Evolutionary conservation across 2,888 invertebrate species (phyloP).

Genomic region (Napeogenes sylphis): DNA sequence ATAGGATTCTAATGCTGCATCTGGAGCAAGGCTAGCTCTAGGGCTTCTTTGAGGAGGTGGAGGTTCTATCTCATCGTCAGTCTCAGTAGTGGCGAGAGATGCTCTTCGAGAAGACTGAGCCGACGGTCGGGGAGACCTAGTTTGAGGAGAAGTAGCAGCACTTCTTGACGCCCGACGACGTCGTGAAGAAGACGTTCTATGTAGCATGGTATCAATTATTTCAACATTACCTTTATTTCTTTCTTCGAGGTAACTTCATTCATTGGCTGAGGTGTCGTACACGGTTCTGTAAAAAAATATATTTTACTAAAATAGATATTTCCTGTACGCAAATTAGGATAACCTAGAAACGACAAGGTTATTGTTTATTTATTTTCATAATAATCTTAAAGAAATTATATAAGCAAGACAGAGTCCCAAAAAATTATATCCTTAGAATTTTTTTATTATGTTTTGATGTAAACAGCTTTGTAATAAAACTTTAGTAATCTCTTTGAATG

Average conservation of each 20-base stretch:
- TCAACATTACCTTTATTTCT: slow-evolving; percentile 1
- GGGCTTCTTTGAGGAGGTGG: slow-evolving; percentile 70
- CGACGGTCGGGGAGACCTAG: slow-evolving; percentile 71
- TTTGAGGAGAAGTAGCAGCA: slow-evolving; percentile 80
- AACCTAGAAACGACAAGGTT: too few relatives aligned
- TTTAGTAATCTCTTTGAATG: too few relatives aligned
- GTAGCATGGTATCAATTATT: slow-evolving; percentile 72
- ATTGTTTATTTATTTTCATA: too few relatives aligned
- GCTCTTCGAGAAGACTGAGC: slow-evolving; percentile 73
- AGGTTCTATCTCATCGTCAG: slow-evolving; percentile 76
- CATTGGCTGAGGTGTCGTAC: not conserved
- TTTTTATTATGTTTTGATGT: too few relatives aligned
- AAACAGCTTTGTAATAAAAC: too few relatives aligned
- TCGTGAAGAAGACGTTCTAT: slow-evolving; percentile 81
- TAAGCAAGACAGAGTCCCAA: too few relatives aligned
- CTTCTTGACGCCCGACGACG: slow-evolving; percentile 82
- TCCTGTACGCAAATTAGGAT: too few relatives aligned
- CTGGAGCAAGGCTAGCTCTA: slow-evolving; percentile 79
- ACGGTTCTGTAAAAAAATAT: not conserved
- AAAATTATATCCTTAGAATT: too few relatives aligned
- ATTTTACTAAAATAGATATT: too few relatives aligned
- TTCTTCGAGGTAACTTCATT: not conserved
- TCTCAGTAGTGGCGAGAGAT: slow-evolving; percentile 80
- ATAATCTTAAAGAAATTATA: too few relatives aligned
- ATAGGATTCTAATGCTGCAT: slow-evolving; percentile 69